These are phyloP conservation scores for Pongo pygmaeus DNA, from an alignment of 2,113 vertebrate genomes.

Conservation along the genomic window DNA sequence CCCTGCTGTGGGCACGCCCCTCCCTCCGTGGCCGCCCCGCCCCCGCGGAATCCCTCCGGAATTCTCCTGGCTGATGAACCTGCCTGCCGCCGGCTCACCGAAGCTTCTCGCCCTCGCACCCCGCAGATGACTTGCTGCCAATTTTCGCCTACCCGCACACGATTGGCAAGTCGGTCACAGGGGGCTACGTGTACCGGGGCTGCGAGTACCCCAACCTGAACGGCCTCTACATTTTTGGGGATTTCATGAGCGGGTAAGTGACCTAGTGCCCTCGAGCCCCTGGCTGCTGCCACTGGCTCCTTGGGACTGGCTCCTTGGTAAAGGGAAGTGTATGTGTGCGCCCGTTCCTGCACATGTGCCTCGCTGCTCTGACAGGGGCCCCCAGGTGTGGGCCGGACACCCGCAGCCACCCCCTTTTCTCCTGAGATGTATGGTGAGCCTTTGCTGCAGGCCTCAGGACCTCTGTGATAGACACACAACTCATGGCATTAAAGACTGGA, in stretches of 20 bases:
- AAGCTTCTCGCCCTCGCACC: not conserved
- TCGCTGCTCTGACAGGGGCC: accelerated
- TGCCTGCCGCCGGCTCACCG: not conserved
- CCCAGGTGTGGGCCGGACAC: no score
- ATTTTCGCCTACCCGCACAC: conserved; percentile 96
- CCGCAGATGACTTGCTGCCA: conserved; percentile 93
- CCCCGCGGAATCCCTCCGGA: not conserved
- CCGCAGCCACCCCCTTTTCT: accelerated
- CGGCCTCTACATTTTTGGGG: conserved; percentile 97
- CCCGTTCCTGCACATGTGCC: accelerated
- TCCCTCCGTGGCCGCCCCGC: not conserved
- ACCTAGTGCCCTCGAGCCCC: not conserved
- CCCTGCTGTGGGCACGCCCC: not conserved
- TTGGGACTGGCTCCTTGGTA: not conserved
- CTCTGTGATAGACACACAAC: accelerated
- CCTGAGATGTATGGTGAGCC: accelerated
- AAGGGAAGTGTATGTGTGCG: not conserved
- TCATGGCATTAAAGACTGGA: accelerated
- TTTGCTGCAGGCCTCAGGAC: not conserved
- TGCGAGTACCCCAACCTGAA: conserved; percentile 97
- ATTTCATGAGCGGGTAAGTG: conserved; percentile 98
- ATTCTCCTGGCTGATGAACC: not conserved
- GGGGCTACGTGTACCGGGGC: conserved; percentile 95
- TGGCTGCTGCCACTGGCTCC: not conserved
- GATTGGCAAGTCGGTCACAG: conserved; percentile 95